These are phyloP conservation scores for Sturnira hondurensis DNA, from an alignment of 2,113 vertebrate species.

Conservation along the genomic window DNA sequence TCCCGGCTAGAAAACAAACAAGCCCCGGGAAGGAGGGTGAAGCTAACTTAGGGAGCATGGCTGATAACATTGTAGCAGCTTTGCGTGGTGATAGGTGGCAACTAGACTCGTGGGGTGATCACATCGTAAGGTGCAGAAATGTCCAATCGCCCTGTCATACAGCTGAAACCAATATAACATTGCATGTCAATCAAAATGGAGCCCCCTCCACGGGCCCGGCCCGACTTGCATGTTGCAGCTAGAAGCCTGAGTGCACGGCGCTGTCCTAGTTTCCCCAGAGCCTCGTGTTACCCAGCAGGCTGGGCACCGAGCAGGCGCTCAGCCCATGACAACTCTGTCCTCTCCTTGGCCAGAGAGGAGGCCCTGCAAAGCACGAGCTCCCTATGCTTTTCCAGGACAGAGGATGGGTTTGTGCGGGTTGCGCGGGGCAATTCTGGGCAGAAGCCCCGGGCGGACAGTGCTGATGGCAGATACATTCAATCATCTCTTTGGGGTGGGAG, in stretches of 20 bases:
- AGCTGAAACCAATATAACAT: background rate
- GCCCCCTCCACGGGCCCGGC: background rate
- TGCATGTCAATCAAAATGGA: background rate
- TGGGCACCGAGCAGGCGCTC: too few relatives aligned
- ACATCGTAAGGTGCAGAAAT: too few relatives aligned
- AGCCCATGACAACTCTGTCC: background rate
- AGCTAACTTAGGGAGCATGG: background rate
- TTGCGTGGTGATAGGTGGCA: background rate
- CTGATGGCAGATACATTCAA: too few relatives aligned
- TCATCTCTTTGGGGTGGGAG: background rate
- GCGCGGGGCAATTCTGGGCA: fast-evolving
- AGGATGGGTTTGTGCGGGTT: background rate
- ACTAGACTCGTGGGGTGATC: too few relatives aligned
- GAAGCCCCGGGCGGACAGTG: background rate
- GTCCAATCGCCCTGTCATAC: background rate
- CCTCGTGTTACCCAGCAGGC: too few relatives aligned
- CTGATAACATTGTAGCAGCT: too few relatives aligned
- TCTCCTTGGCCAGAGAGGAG: background rate
- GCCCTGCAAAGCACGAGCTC: background rate
- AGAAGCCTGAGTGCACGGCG: background rate
- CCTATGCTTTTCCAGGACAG: background rate
- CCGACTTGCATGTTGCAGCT: background rate
- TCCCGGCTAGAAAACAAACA: background rate
- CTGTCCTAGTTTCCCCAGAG: background rate
- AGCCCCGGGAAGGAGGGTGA: too few relatives aligned